phyloP scores from a whole-genome alignment of 2,888 invertebrate genomes.

The Apotomis betuletana region DNA sequence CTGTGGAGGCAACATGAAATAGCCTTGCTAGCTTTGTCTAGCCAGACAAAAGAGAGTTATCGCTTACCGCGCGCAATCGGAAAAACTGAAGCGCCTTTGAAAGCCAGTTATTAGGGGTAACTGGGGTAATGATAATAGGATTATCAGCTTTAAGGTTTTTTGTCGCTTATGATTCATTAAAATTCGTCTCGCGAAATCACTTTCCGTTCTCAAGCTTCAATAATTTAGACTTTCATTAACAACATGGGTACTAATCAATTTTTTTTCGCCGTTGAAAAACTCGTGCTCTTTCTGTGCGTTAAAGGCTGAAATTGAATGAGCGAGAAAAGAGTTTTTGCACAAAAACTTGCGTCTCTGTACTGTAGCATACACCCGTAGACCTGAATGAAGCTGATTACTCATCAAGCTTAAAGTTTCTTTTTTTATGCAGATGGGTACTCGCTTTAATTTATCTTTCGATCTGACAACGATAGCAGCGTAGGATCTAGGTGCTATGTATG shows the following conservation, averaged over 20 bases:
- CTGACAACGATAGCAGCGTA: slow-evolving; percentile 50
- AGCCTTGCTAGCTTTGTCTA: neutral
- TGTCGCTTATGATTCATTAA: neutral
- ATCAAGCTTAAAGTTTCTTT: slow-evolving; percentile 49
- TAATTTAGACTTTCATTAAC: slow-evolving; percentile 21
- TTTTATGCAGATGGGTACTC: slow-evolving; percentile 51
- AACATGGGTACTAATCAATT: slow-evolving; percentile 17
- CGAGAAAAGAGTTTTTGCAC: neutral
- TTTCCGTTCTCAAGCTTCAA: slow-evolving; percentile 24
- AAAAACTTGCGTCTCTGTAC: slow-evolving; percentile 13
- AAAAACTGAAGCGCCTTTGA: neutral
- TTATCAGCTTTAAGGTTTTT: slow-evolving; percentile 4
- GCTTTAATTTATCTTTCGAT: slow-evolving; percentile 57
- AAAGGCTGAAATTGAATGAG: slow-evolving; percentile 23
- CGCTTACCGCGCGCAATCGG: neutral
- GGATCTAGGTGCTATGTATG: slow-evolving; percentile 51
- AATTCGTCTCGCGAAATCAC: slow-evolving; percentile 16
- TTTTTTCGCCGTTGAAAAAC: slow-evolving; percentile 10
- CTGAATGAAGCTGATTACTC: slow-evolving; percentile 54
- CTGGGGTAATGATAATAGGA: neutral
- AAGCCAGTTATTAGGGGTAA: neutral
- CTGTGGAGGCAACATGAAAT: neutral
- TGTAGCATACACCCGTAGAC: neutral
- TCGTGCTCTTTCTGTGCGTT: slow-evolving; percentile 3
- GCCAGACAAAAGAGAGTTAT: neutral